A percentile compares a stretch with the other conserved stretches of the same genome.
These are phyloP conservation scores for Solea solea DNA, from an alignment of 2,113 vertebrate species.

Conservation along the genomic window DNA sequence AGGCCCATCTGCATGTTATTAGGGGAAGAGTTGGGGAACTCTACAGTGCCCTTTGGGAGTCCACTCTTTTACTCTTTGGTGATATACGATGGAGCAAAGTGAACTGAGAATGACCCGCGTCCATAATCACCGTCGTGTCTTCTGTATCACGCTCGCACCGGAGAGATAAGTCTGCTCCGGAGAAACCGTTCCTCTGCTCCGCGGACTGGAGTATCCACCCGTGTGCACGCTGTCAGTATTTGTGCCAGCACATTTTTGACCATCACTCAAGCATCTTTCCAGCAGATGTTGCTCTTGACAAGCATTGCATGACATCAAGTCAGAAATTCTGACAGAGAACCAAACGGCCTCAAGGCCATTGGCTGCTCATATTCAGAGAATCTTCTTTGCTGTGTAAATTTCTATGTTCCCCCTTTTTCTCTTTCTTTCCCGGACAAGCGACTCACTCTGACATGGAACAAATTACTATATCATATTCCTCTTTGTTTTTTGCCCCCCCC, in stretches of 20 bases:
- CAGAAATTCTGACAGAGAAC: slow-evolving; percentile 69
- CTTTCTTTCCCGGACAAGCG: slow-evolving; percentile 48
- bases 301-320: slow-evolving; percentile 74
- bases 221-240: slow-evolving; percentile 64
- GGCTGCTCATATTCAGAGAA: slow-evolving; percentile 51
- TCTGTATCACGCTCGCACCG: slow-evolving; percentile 23
- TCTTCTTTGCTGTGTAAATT: slow-evolving; percentile 65
- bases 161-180: slow-evolving; percentile 4
- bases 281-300: slow-evolving; percentile 79
- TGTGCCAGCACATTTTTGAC: slow-evolving; percentile 76
- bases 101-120: slow-evolving; percentile 72
- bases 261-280: slow-evolving; percentile 80
- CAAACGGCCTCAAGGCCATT: slow-evolving; percentile 73
- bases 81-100: slow-evolving; percentile 52
- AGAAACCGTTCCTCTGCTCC: slow-evolving; percentile 39
- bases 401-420: slow-evolving; percentile 38
- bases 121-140: slow-evolving; percentile 37
- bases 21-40: slow-evolving; percentile 72
- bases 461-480: slow-evolving; percentile 73
- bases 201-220: slow-evolving; percentile 40
- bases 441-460: slow-evolving; percentile 65
- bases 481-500: slow-evolving; percentile 53
- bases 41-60: slow-evolving; percentile 57
- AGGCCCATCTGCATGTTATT: slow-evolving; percentile 82
- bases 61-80: slow-evolving; percentile 58